Evolutionary conservation across 2,888 invertebrate genomes (phyloP).

Genomic region (Drosophila trichaetosa): DNA sequence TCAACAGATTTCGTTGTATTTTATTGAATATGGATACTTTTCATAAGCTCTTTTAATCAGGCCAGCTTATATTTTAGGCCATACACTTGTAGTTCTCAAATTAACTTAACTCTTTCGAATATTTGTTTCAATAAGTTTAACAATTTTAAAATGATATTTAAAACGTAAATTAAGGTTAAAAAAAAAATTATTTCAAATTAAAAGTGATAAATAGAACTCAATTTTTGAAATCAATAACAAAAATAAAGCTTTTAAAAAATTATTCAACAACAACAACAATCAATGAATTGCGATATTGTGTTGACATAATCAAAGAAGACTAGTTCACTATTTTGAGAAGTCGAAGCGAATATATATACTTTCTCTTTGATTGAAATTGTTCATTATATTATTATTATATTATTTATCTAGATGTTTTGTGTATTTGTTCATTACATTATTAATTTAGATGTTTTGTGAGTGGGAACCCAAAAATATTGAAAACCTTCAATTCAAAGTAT

Average conservation of each 20-base stretch:
- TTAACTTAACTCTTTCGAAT: not conserved
- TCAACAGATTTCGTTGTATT: slow-evolving; percentile 22
- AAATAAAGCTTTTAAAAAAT: not conserved
- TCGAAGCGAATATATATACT: not conserved
- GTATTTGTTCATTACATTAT: not conserved
- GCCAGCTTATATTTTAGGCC: slow-evolving; percentile 9
- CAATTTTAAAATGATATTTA: not conserved
- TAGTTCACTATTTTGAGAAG: no score
- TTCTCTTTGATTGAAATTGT: not conserved
- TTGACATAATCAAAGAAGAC: not conserved
- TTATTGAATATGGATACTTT: slow-evolving; percentile 53
- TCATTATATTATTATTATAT: not conserved
- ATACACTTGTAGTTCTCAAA: not conserved
- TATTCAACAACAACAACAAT: not conserved
- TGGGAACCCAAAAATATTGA: not conserved
- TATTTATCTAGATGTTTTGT: not conserved
- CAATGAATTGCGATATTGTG: not conserved
- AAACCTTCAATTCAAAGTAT: not conserved
- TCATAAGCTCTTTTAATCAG: slow-evolving; percentile 55
- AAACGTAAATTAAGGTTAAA: no score
- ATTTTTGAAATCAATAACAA: not conserved
- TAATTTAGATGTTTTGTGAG: not conserved
- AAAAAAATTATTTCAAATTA: no score
- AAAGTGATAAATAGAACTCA: not conserved
- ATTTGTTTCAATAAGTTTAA: not conserved